Conservation (phyloP, 1,140 invertebrate species). For the Ceratina calcarata region DNA sequence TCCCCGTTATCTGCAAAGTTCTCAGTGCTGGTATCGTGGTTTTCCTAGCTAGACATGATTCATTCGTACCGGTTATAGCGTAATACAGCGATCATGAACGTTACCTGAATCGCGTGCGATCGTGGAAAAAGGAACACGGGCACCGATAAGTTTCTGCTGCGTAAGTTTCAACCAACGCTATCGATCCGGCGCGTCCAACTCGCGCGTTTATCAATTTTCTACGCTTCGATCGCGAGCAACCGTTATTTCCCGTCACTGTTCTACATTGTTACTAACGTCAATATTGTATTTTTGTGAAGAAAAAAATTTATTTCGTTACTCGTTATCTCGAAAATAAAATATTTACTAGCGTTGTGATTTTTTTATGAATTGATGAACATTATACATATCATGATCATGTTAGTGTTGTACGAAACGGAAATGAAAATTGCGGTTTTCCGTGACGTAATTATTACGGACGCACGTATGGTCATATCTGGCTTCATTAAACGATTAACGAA, state of each 20-base stretch:
- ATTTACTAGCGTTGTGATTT: no score
- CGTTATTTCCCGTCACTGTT: background rate
- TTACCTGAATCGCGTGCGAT: slow-evolving; percentile 53
- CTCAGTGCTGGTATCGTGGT: slow-evolving; percentile 69
- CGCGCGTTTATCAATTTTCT: slow-evolving; percentile 32
- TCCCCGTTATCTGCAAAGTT: slow-evolving; percentile 54
- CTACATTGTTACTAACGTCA: no score
- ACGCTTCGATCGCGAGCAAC: slow-evolving; percentile 3
- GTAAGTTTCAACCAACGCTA: slow-evolving; percentile 38
- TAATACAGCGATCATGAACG: slow-evolving; percentile 51
- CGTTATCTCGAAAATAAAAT: background rate
- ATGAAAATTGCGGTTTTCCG: slow-evolving; percentile 20
- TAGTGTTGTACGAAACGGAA: no score
- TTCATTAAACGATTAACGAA: slow-evolving; percentile 5
- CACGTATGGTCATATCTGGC: no score
- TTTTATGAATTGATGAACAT: no score
- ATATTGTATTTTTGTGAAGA: background rate
- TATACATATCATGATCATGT: no score
- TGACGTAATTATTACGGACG: background rate
- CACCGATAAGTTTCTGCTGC: background rate
- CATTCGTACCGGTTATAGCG: slow-evolving; percentile 36
- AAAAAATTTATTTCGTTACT: background rate
- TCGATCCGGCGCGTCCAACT: slow-evolving; percentile 6
- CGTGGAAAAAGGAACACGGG: slow-evolving; percentile 27
- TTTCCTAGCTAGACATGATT: slow-evolving; percentile 53